Conservation (phyloP, 2,113 vertebrate species). For the Amia ocellicauda region DNA sequence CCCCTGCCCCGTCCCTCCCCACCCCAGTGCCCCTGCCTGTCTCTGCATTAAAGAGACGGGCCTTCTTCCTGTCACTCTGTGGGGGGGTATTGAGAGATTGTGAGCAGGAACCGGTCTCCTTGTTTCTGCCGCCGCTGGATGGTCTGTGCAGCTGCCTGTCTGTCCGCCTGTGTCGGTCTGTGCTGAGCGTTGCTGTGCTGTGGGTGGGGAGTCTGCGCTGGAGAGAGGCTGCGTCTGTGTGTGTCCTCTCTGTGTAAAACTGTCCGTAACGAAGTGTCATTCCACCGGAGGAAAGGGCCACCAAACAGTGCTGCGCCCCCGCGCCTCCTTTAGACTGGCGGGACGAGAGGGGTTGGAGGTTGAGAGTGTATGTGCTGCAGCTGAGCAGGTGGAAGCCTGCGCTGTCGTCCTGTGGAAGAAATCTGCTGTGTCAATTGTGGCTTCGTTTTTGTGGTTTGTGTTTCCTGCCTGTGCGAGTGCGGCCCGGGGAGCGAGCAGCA, state of each 20-base stretch:
- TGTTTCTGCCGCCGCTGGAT: slow-evolving; percentile 28
- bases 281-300: slow-evolving; percentile 33
- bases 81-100: slow-evolving; percentile 25
- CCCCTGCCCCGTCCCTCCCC: slow-evolving; percentile 29
- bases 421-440: too few species aligned
- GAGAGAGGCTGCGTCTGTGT: too few species aligned
- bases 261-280: too few species aligned
- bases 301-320: slow-evolving; percentile 22
- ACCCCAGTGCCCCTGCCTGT: slow-evolving; percentile 27
- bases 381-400: too few species aligned
- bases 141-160: slow-evolving; percentile 25
- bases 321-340: too few species aligned
- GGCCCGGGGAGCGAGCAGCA: too few species aligned
- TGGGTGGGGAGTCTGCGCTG: too few species aligned
- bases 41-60: background rate
- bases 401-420: too few species aligned
- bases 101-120: slow-evolving; percentile 25
- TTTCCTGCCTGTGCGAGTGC: too few species aligned
- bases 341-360: background rate
- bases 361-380: background rate
- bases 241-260: too few species aligned
- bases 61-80: slow-evolving; percentile 11
- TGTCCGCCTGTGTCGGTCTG: background rate
- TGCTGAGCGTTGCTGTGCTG: too few species aligned
- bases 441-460: too few species aligned